A percentile compares a stretch with the other conserved stretches of the same genome.
Evolutionary conservation across 2,113 vertebrate species (phyloP).

Genomic region (Aegithalos caudatus): DNA sequence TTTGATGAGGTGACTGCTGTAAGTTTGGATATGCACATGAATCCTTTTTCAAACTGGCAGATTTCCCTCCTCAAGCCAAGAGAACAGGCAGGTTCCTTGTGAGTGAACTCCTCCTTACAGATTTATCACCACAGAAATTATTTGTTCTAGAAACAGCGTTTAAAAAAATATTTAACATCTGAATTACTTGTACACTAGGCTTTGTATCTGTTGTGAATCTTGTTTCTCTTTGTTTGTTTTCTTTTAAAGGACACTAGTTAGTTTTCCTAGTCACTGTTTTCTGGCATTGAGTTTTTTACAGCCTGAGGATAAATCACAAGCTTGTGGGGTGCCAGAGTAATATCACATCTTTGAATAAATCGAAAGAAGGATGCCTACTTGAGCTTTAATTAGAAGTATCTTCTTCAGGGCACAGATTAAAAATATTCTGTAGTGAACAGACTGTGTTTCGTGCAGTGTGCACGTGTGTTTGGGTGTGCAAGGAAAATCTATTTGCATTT

Average conservation of each 20-base stretch:
- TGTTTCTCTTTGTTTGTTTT: background rate
- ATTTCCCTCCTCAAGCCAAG: background rate
- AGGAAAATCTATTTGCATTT: background rate
- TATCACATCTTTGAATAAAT: background rate
- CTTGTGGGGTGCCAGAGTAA: background rate
- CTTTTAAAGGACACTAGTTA: background rate
- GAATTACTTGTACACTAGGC: background rate
- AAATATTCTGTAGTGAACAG: background rate
- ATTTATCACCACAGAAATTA: background rate
- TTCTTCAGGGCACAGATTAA: background rate
- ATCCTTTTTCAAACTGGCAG: background rate
- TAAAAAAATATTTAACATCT: background rate
- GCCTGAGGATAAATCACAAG: background rate
- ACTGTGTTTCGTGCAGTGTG: background rate
- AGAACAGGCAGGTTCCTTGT: background rate
- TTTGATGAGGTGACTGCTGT: background rate
- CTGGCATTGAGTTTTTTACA: background rate
- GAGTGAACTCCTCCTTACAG: background rate
- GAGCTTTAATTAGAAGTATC: background rate
- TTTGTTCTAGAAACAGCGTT: background rate
- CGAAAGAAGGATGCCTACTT: background rate
- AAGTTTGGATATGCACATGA: background rate
- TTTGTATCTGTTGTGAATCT: background rate
- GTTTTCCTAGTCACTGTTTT: background rate
- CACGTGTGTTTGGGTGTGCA: rapidly evolving